A percentile compares a stretch with the other conserved stretches of the same genome.
Evolutionary conservation across 2,888 invertebrate genomes (phyloP).

Genomic region (Spisula solida): DNA sequence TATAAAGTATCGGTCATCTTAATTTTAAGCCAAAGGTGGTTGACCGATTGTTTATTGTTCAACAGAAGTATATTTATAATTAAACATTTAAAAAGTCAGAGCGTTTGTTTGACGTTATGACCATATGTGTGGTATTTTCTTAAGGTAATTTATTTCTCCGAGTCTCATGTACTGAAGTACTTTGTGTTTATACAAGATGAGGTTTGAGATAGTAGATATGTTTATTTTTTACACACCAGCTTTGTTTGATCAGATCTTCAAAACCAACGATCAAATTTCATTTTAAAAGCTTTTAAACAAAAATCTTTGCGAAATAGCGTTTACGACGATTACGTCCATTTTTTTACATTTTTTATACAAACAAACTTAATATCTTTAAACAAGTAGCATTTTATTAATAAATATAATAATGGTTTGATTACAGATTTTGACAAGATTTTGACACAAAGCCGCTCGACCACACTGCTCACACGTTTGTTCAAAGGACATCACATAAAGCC

Average conservation of each 20-base stretch:
- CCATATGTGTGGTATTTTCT: background rate
- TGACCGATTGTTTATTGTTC: no score
- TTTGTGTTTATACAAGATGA: background rate
- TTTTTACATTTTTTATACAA: background rate
- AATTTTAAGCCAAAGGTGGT: no score
- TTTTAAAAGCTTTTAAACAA: conserved; percentile 27
- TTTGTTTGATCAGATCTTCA: background rate
- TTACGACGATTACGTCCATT: background rate
- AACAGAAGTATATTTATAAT: no score
- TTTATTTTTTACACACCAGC: conserved; percentile 10
- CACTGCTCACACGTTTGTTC: background rate
- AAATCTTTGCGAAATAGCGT: conserved; percentile 21
- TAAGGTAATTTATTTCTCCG: background rate
- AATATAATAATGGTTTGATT: conserved; percentile 12
- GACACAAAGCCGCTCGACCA: background rate
- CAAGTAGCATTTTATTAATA: background rate
- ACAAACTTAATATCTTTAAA: background rate
- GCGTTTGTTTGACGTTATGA: no score
- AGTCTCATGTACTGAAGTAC: background rate
- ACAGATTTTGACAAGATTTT: background rate
- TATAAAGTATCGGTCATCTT: no score
- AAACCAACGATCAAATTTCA: background rate
- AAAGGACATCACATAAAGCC: background rate
- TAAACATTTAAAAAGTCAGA: no score
- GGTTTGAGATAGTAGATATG: background rate